These are phyloP conservation scores for Papilio machaon DNA, from an alignment of 1,140 invertebrate species.

Conservation along the genomic window DNA sequence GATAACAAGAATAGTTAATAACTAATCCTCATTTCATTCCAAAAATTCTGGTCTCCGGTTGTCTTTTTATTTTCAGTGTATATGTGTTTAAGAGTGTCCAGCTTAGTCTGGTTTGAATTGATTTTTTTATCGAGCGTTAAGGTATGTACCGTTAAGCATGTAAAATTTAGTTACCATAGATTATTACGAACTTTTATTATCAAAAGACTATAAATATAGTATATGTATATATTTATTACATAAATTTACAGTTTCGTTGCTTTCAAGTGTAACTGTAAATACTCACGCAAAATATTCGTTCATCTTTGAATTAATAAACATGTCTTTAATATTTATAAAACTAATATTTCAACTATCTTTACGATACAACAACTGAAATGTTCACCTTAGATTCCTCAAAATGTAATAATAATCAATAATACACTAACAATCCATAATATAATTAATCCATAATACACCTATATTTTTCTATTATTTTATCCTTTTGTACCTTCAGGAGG, in stretches of 20 bases:
- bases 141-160: conserved; percentile 28
- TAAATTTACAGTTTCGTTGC: neutral
- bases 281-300: neutral
- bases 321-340: too few species aligned
- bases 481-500: too few species aligned
- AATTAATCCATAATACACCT: neutral
- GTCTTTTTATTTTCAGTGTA: conserved; percentile 14
- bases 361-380: too few species aligned
- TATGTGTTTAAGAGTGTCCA: conserved; percentile 10
- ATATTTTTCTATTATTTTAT: neutral
- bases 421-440: too few species aligned
- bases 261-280: neutral
- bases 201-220: neutral
- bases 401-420: neutral
- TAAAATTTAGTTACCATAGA: neutral
- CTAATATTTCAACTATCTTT: too few species aligned
- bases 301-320: neutral
- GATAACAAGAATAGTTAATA: conserved; percentile 7
- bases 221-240: neutral
- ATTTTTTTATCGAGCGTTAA: conserved; percentile 16
- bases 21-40: conserved; percentile 24
- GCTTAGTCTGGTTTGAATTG: conserved; percentile 2
- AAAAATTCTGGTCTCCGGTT: conserved; percentile 12
- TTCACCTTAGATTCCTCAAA: too few species aligned
- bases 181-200: neutral